Percentiles rank a stretch among this genome's conserved stretches.
Conservation (phyloP, 1,140 invertebrate genomes). For the Drosophila suzukii region DNA sequence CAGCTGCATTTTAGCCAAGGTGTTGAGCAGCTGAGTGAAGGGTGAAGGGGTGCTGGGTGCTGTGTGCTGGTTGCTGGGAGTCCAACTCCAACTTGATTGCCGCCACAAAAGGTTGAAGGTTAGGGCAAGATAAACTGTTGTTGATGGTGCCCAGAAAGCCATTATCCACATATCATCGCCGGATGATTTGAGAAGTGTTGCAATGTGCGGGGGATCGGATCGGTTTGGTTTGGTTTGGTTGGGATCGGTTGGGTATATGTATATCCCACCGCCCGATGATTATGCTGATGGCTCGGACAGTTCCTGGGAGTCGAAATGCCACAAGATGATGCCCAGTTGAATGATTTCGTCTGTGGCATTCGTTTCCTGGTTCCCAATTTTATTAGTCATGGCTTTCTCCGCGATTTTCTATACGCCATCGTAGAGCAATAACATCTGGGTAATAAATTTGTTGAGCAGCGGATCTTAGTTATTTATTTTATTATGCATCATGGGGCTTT, state of each 20-base stretch:
- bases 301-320: constrained; percentile 31
- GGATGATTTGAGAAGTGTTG: constrained; percentile 52
- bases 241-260: constrained; percentile 20
- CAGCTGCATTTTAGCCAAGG: constrained; percentile 62
- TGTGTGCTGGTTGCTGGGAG: neutral
- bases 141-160: constrained; percentile 63
- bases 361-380: constrained; percentile 42
- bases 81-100: constrained; percentile 65
- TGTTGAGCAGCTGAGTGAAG: constrained; percentile 81
- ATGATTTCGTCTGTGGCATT: constrained; percentile 36
- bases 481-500: neutral
- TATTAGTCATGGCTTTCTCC: constrained; percentile 29
- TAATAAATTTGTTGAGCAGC: constrained; percentile 1
- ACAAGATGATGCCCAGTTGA: constrained; percentile 27
- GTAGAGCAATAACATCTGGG: neutral
- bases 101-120: constrained; percentile 77
- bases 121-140: constrained; percentile 76
- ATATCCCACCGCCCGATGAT: constrained; percentile 22
- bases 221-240: constrained; percentile 12
- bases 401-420: constrained; percentile 6
- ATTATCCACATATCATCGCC: constrained; percentile 78
- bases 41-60: constrained; percentile 19
- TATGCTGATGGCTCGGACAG: constrained; percentile 38
- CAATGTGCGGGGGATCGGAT: constrained; percentile 37
- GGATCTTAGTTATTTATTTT: constrained; percentile 31